Conservation (phyloP, 2,113 vertebrate genomes). For the Vanacampus margaritifer region DNA sequence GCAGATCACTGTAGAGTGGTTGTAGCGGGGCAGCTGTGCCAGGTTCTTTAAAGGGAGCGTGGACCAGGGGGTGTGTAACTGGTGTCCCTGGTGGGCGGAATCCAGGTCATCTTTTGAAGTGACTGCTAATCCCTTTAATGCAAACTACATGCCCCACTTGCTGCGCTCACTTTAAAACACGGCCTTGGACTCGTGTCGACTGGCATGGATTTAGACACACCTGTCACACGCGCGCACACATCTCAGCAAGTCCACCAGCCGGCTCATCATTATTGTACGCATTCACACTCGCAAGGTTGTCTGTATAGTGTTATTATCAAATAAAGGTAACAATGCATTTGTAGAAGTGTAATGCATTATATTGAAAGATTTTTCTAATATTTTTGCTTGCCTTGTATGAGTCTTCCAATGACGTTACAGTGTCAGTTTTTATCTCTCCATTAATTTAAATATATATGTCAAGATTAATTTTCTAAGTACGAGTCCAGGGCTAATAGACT, state of each 20-base stretch:
- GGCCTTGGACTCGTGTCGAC: conserved; percentile 69
- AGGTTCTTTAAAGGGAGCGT: conserved; percentile 75
- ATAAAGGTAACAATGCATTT: too few relatives aligned
- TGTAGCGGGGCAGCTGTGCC: conserved; percentile 71
- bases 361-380: not conserved
- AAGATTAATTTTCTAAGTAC: too few relatives aligned
- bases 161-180: conserved; percentile 72
- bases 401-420: not conserved
- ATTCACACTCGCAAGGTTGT: not conserved
- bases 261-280: not conserved
- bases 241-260: not conserved
- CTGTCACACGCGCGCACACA: conserved; percentile 63
- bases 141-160: conserved; percentile 80
- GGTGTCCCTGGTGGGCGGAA: conserved; percentile 79
- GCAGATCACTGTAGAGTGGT: conserved; percentile 51
- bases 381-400: not conserved
- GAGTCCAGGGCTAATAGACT: too few relatives aligned
- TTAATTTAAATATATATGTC: too few relatives aligned
- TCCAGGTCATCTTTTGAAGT: conserved; percentile 82
- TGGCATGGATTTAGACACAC: conserved; percentile 73
- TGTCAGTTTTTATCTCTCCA: too few relatives aligned
- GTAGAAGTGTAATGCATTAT: too few relatives aligned
- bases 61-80: conserved; percentile 74
- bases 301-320: too few relatives aligned
- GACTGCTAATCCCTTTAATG: conserved; percentile 82